phyloP scores from a whole-genome alignment of 2,888 invertebrate genomes.

The Ochropleura leucogaster region DNA sequence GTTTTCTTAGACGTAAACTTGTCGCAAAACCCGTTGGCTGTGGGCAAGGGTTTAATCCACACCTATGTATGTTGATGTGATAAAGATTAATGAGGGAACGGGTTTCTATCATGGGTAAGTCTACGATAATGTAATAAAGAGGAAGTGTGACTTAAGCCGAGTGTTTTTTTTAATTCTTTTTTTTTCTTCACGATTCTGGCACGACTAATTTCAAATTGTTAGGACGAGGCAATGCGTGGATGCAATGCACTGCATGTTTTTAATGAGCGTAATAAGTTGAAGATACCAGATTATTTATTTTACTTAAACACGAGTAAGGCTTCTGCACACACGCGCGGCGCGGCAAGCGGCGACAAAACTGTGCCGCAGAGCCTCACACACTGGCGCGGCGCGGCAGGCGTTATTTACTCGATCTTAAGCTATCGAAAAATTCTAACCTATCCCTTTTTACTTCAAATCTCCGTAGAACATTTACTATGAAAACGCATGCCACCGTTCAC shows the following conservation, averaged over 20 bases:
- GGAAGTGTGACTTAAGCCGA: conserved; percentile 4
- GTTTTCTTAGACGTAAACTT: neutral
- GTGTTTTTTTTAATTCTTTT: neutral
- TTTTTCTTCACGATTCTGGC: neutral
- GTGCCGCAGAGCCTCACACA: no score
- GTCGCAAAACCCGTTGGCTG: neutral
- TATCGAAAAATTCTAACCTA: no score
- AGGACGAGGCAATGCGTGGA: neutral
- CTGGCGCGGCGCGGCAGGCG: no score
- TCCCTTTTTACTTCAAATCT: no score
- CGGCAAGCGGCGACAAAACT: no score
- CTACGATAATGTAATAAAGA: conserved; percentile 16
- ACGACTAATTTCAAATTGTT: neutral
- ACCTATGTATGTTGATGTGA: conserved; percentile 35
- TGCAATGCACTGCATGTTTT: neutral
- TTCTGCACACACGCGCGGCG: no score
- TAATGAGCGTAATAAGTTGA: neutral
- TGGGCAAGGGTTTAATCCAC: conserved; percentile 16
- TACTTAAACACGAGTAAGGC: no score
- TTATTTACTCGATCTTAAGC: no score
- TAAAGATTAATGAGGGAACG: conserved; percentile 53
- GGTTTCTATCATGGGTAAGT: conserved; percentile 29
- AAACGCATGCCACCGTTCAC: no score
- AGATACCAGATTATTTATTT: no score
- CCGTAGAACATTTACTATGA: no score